phyloP scores from a whole-genome alignment of 2,113 vertebrate genomes.

The Apteryx mantelli region DNA sequence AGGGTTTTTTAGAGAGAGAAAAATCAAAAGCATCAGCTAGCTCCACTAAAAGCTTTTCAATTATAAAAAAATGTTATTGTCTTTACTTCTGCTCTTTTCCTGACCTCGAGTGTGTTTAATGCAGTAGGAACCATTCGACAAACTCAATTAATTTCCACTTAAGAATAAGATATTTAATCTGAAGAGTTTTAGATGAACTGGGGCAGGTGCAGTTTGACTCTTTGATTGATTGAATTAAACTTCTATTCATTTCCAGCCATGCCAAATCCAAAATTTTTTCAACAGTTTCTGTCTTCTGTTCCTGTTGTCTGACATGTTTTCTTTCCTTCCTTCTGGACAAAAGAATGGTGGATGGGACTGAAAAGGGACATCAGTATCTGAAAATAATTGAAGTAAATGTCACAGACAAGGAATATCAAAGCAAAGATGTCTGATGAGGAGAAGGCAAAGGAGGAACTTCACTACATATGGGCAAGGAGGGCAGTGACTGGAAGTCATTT shows the following conservation, averaged over 20 bases:
- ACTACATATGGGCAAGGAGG: background rate
- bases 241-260: slow-evolving; percentile 44
- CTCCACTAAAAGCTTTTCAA: slow-evolving; percentile 19
- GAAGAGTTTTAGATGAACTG: slow-evolving; percentile 41
- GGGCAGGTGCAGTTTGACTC: slow-evolving; percentile 45
- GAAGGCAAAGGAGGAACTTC: background rate
- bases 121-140: slow-evolving; percentile 2
- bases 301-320: background rate
- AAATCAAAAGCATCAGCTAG: background rate
- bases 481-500: background rate
- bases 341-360: background rate
- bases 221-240: slow-evolving; percentile 39
- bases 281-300: background rate
- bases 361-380: background rate
- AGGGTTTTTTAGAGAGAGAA: background rate
- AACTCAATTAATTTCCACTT: slow-evolving; percentile 69
- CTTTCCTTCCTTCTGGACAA: background rate
- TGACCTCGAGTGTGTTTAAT: slow-evolving; percentile 39
- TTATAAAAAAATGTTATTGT: slow-evolving; percentile 10
- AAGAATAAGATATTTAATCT: slow-evolving; percentile 59
- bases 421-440: background rate
- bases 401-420: background rate
- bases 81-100: slow-evolving; percentile 41
- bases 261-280: background rate
- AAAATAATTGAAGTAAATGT: background rate